Conservation (phyloP, 2,888 invertebrate species). For the Seira musarum region DNA sequence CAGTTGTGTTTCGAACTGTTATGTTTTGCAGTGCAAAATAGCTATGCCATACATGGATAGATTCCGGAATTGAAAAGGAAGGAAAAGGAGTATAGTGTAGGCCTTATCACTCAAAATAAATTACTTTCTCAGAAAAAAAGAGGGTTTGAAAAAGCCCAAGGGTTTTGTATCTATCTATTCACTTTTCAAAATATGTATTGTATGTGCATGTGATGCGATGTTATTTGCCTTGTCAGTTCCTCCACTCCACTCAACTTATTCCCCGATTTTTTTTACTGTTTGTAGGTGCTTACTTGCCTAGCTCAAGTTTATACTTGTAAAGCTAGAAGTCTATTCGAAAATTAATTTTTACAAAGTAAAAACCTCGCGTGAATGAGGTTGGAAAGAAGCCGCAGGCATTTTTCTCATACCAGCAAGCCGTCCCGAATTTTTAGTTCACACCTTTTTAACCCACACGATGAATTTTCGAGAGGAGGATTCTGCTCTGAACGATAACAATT, state of each 20-base stretch:
- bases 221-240: neutral
- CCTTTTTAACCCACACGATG: too few relatives aligned
- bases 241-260: neutral
- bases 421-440: constrained; percentile 5
- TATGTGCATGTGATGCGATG: neutral
- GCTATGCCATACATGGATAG: constrained; percentile 1
- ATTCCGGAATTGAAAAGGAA: constrained; percentile 16
- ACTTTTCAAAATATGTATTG: constrained; percentile 15
- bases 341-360: neutral
- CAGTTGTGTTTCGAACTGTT: constrained; percentile 17
- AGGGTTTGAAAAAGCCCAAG: constrained; percentile 35
- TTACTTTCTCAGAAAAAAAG: constrained; percentile 51
- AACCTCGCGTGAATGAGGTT: neutral
- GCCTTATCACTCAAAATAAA: constrained; percentile 58
- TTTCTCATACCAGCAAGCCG: neutral
- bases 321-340: neutral
- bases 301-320: neutral
- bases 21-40: neutral
- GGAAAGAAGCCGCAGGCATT: constrained; percentile 13
- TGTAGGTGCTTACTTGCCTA: neutral
- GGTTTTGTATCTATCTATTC: constrained; percentile 42
- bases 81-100: constrained; percentile 16
- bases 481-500: too few relatives aligned
- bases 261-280: neutral
- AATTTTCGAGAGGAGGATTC: too few relatives aligned